These are phyloP conservation scores for Spatula clypeata DNA, from an alignment of 2,797 vertebrate genomes.

Conservation along the genomic window DNA sequence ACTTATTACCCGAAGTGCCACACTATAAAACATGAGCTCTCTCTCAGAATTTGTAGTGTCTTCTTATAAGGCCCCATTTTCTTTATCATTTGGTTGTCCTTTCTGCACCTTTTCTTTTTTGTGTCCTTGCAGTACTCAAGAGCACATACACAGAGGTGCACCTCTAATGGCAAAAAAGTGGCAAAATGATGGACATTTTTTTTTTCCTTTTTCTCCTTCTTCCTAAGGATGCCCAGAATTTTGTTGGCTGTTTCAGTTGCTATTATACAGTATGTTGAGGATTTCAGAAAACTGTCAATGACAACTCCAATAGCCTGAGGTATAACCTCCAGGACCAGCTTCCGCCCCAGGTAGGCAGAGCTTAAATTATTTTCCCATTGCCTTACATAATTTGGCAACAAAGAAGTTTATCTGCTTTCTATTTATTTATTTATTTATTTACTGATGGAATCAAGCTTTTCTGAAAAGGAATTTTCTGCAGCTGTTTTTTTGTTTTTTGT, in stretches of 20 bases:
- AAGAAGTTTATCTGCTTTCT: neutral
- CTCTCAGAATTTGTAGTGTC: neutral
- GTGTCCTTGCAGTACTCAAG: accelerated
- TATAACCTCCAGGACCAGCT: neutral
- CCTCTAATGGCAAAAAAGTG: neutral
- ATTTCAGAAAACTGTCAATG: neutral
- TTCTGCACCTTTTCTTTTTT: neutral
- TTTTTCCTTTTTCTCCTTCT: neutral
- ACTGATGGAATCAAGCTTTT: neutral
- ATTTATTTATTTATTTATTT: neutral
- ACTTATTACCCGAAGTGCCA: neutral
- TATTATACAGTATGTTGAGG: accelerated
- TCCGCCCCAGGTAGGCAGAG: neutral
- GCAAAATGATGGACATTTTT: neutral
- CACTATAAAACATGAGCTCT: accelerated
- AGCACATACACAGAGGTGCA: neutral
- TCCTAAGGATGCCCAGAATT: neutral
- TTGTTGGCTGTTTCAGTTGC: neutral
- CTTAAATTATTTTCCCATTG: neutral
- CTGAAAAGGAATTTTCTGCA: neutral
- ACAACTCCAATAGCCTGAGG: neutral
- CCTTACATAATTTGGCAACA: neutral
- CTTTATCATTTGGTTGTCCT: neutral
- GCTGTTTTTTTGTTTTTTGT: neutral
- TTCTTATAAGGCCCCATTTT: neutral